Evolutionary conservation across 2,797 vertebrate genomes (phyloP), one percentile per base, ranked within the genome.

Genomic region (Allobates femoralis): DNA sequence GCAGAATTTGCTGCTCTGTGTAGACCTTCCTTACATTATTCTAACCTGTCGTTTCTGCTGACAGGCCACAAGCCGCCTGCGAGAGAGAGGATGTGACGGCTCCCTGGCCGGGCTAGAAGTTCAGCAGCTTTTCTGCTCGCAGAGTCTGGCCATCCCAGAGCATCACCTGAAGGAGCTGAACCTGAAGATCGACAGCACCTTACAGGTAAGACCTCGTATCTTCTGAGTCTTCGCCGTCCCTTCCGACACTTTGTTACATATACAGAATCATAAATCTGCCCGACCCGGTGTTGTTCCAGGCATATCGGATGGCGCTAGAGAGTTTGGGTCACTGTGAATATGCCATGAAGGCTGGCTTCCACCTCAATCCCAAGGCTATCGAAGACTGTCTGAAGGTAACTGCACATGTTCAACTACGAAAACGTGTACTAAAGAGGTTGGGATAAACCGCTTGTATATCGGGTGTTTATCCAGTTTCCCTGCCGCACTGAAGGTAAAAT

Each of bases 161-260:
- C 97, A 99, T 92, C 98, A 99, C 92, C 96, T 99, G 85, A 99
- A 99, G 93, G 98, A 99, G 83, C 95, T 99, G 86, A 99, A 98
- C 91, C 85, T 96, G 91, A 99, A 98, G 94, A 99, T 98, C 21
- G 97, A 99, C 94, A 96, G 94, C 89, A 97, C 98, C 94, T 93
- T 99, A 92, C 98, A 99, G 95, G 98, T 99, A 81, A 89, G 90
- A 5, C 51, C 51, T 26, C 7, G n/a, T 14, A 10, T 28, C 21
- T 12, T 5, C 56, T 34, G 28, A 5, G 28, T 3, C 5, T 58
- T 56, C 5, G 41, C 11, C 6, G 41, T 46, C 41, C 5, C 41
- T 19, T 56, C 55, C 55, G 18, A 19, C 55, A 21, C 19, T 46
- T 1, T 10, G 5, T 46, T 46, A 46, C 7, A 46, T 46, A 11